Base-by-base conservation (phyloP, 2,113 vertebrate genomes). In the Pongo abelii region DNA sequence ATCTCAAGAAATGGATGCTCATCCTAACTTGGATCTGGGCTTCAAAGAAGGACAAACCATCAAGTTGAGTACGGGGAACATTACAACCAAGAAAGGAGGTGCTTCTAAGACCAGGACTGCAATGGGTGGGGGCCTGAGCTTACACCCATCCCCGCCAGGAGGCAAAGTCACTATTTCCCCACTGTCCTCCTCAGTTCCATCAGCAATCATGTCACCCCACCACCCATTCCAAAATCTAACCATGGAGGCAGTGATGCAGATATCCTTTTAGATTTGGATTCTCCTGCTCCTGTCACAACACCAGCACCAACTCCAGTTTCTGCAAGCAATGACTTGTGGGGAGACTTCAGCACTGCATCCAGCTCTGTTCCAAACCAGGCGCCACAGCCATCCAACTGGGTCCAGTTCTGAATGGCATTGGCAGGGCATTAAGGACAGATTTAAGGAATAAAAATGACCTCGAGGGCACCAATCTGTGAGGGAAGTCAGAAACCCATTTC, bases 41-140 rank as follows among this genome's bases (percentile, higher is more conserved):
- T 99, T 99, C 98, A 99, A 99, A 98, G 99, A 99, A 98, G 99
- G 99, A 57, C 99, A 99, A 98, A 99, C 99, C 59, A 99, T 99
- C 97, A 99, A 99, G 94, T 98, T 99, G 75, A 99, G 99, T 97
- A 99, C 69, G 99, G 99, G 99, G 99, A 98, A 99, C 97, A 99
- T 99, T 99, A 99, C 98, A 0, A 99, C 99, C 91, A 99, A 99
- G 98, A 99, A 99, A 97, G 99, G 99, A 94, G 98, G 99, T 84
- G 50, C 97, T 84, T 59, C 98, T 96, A 99, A 99, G 97, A 98
- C 99, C 86, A 99, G 99, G 95, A 98, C 98, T 2, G 90, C 99
- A 95, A 99, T 99, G 80, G 87, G 99, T 89, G 99, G 99, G 17
- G 99, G 99, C 23, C 84, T 99, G 22, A 99, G 99, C 70, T 98